phyloP scores from a whole-genome alignment of 2,888 invertebrate species.

The Acleris holmiana region DNA sequence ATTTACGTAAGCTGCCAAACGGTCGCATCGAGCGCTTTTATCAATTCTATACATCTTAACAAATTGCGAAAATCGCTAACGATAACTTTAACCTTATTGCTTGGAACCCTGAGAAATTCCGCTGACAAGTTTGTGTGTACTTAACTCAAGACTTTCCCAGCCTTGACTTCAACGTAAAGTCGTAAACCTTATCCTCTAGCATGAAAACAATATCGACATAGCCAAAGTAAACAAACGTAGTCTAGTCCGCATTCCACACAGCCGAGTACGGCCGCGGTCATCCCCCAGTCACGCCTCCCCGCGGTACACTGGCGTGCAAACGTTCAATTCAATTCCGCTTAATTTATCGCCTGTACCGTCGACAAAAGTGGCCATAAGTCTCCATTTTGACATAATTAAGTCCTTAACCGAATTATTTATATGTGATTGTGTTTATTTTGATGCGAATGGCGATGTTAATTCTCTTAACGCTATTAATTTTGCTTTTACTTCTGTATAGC shows the following conservation, averaged over 20 bases:
- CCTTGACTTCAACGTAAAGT: no score
- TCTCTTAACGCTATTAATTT: slow-evolving; percentile 4
- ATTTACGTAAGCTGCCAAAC: no score
- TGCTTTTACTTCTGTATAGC: neutral
- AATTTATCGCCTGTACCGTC: slow-evolving; percentile 36
- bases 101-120: no score
- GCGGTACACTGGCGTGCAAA: slow-evolving; percentile 22
- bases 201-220: neutral
- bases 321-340: slow-evolving; percentile 37
- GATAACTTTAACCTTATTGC: no score
- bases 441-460: slow-evolving; percentile 10
- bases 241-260: slow-evolving; percentile 4
- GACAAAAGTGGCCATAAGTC: slow-evolving; percentile 31
- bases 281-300: slow-evolving; percentile 16
- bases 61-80: no score
- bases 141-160: no score
- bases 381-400: slow-evolving; percentile 21
- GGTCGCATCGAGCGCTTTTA: no score
- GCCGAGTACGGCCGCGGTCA: slow-evolving; percentile 21
- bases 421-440: slow-evolving; percentile 21
- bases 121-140: no score
- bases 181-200: no score
- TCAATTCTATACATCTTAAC: no score
- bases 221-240: neutral
- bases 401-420: slow-evolving; percentile 22